These are phyloP conservation scores for Phallusia fumigata DNA, from an alignment of 23 tunicate species.

Conservation along the genomic window DNA sequence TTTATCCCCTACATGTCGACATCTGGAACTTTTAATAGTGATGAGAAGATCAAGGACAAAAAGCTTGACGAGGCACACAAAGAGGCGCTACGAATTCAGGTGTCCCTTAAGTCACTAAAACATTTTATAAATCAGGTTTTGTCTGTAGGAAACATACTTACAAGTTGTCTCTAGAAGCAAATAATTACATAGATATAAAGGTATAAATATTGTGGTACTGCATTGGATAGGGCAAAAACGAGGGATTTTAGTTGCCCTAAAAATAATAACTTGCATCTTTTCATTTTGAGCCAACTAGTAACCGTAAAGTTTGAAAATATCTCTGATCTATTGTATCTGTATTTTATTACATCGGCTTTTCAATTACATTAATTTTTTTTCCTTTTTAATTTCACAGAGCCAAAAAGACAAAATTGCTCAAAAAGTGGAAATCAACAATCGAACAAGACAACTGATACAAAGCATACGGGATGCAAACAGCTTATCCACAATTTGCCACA, in stretches of 20 bases:
- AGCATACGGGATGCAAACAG: constrained; percentile 37
- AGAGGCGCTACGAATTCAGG: constrained; percentile 17
- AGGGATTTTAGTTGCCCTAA: no score
- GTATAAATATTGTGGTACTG: no score
- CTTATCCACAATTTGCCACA: constrained; percentile 10
- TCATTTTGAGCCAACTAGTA: no score
- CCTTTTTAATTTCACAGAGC: constrained; percentile 12
- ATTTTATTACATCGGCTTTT: background rate
- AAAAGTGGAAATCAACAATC: constrained; percentile 50
- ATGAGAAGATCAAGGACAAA: background rate
- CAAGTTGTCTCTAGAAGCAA: no score
- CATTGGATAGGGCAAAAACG: no score
- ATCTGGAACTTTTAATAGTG: background rate
- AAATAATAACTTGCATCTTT: no score
- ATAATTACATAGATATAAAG: no score
- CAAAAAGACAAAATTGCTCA: constrained; percentile 38
- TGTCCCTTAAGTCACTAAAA: no score
- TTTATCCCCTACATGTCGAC: constrained; percentile 41
- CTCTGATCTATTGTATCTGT: no score
- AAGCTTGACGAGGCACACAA: constrained; percentile 7
- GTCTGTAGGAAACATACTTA: no score
- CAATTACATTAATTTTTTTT: background rate
- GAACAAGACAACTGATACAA: constrained; percentile 45
- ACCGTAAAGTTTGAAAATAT: no score
- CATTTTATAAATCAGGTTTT: no score